Percentiles rank a stretch among this genome's conserved stretches.
phyloP scores from a whole-genome alignment of 2,888 invertebrate genomes.

The Aporophyla lueneburgensis region DNA sequence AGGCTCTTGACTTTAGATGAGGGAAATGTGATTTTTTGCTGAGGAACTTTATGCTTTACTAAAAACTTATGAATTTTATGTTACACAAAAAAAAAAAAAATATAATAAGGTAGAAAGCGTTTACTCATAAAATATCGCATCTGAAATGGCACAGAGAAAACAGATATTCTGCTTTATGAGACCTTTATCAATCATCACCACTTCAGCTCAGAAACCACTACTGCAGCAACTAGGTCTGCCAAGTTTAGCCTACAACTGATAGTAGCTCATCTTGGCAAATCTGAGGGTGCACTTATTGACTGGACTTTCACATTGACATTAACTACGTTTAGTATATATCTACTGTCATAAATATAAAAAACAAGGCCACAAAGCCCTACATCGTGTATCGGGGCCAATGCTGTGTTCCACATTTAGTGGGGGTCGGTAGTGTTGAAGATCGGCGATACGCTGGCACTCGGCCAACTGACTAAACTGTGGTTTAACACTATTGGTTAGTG shows the following conservation, averaged over 20 bases:
- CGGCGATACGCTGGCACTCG: constrained; percentile 36
- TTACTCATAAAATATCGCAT: too few relatives aligned
- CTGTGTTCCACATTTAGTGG: constrained; percentile 40
- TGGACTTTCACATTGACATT: background rate
- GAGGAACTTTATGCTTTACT: background rate
- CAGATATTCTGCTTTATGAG: background rate
- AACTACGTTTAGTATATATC: background rate
- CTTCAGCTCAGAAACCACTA: background rate
- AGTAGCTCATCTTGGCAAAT: background rate
- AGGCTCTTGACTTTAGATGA: constrained; percentile 69
- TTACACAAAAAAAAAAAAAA: background rate
- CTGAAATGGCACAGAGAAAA: background rate
- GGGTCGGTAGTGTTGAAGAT: background rate
- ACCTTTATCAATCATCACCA: background rate
- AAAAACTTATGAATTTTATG: background rate
- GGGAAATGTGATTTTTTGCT: constrained; percentile 54
- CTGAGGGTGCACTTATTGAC: background rate
- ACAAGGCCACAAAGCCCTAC: constrained; percentile 1
- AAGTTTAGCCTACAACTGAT: background rate
- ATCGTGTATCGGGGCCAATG: constrained; percentile 47
- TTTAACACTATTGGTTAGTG: background rate
- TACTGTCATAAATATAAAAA: background rate
- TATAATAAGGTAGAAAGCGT: accelerated
- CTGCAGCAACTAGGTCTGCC: background rate
- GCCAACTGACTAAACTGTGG: constrained; percentile 26